Evolutionary conservation across 2,888 invertebrate genomes (phyloP), one percentile per base, ranked within the genome.

Genomic region (Petrophora chlorosata): DNA sequence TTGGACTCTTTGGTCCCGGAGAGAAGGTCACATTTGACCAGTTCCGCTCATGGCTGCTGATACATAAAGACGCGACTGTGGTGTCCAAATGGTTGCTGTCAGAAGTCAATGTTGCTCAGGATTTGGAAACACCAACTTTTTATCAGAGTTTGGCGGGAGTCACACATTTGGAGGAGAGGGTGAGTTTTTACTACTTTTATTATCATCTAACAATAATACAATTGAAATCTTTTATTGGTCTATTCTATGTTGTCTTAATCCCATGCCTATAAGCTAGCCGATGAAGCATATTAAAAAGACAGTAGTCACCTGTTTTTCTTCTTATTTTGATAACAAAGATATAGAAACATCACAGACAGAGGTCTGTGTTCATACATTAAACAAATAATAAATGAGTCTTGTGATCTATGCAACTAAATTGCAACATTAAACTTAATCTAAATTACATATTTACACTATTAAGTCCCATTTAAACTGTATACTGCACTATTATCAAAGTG

Each of bases 121-220:
- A 97, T 70, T 85, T 95, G 71, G 97, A 97, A 78, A 96, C 96
- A 0, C 95, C 95, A 0, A 97, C 97, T 0, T 98, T 98, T 76
- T 98, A 98, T 81, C 98, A 98, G 78, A 97, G 97, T 40, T 89
- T 98, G 51, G 97, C 98, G 26, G 98, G 98, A 19, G 98, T 98
- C 19, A 98, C 98, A 13, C 98, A 98, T 87, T 91, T 94, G 43
- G 94, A 94, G 62, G 94, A 94, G 63, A 92, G 93, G 79, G 95
- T 95, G 77, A 91, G 92, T 75, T 35, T 34, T 34, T 15, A n/a
- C 3, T 26, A 17, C 3, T 1, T 16, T 10, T 17, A n/a, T 23
- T 7, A 23, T 23, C 1, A 23, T 1, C 7, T 19, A 2, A 4
- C 19, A 5, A 19, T 19, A 19, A 19, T 19, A 19, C 19, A n/a